Evolutionary conservation across 2,797 vertebrate genomes (phyloP), one percentile per base, ranked within the genome.

Genomic region (Notolabrus celidotus): DNA sequence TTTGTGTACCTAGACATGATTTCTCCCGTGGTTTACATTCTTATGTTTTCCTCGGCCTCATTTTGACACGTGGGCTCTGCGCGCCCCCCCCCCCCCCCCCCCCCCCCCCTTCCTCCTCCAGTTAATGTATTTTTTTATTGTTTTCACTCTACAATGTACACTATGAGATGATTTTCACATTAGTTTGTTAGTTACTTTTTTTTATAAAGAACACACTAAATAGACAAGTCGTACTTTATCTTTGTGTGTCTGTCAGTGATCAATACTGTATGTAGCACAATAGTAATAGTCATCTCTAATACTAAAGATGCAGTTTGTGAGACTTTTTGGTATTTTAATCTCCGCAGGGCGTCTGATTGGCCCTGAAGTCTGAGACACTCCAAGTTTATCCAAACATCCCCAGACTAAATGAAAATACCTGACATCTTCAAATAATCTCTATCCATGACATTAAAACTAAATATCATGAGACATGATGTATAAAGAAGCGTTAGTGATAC

Each of bases 261-360:
- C 70, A 79, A 87, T 89, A 85, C 84, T 90, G 84, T 91, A 86
- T 89, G 88, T 92, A 92, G 91, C 91, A 87, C 88, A 90, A 83
- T 86, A 89, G 87, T 87, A 75, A 79, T 79, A 83, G 75, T 85
- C 83, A 80, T 79, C 58, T 78, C 59, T 67, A 76, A 80, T 61
- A 56, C 71, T 68, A 67, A 88, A 74, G 77, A 82, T 55, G 85
- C 89, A 75, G 85, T 86, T 84, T 77, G 83, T 86, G 79, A 83
- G 74, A 76, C 52, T 67, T 77, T 76, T 52, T 54, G 49, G 56
- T 36, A 3, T 51, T 43, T 43, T 69, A 68, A 22, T 19, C 52
- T 62, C 47, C 67, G 62, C 62, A 60, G 60, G 74, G 59, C 51
- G 7, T 74, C 73, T 51, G 41, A 67, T 79, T 56, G 42, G 45